Percentiles rank a stretch among this genome's conserved stretches.
Conservation (phyloP, 2,888 invertebrate genomes). For the Euzetes globulus region DNA sequence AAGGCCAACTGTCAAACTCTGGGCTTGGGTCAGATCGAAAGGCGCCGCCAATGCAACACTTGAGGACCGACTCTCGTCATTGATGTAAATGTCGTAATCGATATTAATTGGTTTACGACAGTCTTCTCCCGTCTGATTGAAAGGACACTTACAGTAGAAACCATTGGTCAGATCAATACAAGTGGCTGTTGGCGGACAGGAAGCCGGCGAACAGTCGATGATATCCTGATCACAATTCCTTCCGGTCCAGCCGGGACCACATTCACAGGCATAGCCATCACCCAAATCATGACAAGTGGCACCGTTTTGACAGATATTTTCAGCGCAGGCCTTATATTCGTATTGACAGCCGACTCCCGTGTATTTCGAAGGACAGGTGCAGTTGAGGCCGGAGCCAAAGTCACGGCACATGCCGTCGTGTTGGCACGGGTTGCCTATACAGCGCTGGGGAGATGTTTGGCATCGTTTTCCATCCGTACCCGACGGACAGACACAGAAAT, state of each 20-base stretch:
- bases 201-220: constrained; percentile 73
- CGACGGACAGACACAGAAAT: constrained; percentile 64
- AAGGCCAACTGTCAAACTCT: constrained; percentile 76
- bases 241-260: constrained; percentile 64
- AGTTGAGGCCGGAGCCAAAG: constrained; percentile 88
- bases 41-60: constrained; percentile 89
- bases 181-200: constrained; percentile 84
- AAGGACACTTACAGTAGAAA: constrained; percentile 93
- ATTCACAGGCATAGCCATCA: constrained; percentile 69
- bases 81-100: constrained; percentile 95
- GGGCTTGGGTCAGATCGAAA: constrained; percentile 61
- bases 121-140: constrained; percentile 90
- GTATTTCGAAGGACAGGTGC: constrained; percentile 77
- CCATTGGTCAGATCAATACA: constrained; percentile 83
- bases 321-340: constrained; percentile 61
- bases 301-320: constrained; percentile 74
- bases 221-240: constrained; percentile 86
- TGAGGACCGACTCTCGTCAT: constrained; percentile 72
- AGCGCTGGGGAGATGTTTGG: constrained; percentile 90
- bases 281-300: constrained; percentile 61
- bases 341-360: constrained; percentile 85
- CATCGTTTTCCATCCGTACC: constrained; percentile 95
- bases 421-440: constrained; percentile 89
- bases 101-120: constrained; percentile 96
- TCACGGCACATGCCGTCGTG: constrained; percentile 92